phyloP scores from a whole-genome alignment of 2,797 vertebrate species.

The Micrastur ruficollis region DNA sequence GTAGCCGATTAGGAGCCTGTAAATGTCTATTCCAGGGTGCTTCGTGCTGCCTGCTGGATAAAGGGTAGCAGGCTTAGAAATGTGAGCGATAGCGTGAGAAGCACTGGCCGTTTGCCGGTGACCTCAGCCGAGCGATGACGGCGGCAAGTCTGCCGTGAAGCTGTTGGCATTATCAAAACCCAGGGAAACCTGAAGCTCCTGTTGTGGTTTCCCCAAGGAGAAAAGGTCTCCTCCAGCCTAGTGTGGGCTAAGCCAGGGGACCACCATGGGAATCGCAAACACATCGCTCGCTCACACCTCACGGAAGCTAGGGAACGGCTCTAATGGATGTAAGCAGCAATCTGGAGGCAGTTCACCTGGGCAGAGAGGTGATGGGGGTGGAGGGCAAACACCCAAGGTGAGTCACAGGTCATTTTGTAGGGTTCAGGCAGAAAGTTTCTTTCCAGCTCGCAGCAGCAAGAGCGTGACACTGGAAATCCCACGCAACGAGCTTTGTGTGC shows the following conservation, averaged over 20 bases:
- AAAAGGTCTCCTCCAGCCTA: neutral
- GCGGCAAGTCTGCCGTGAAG: neutral
- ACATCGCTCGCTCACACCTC: fast-evolving
- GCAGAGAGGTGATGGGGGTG: neutral
- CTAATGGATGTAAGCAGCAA: neutral
- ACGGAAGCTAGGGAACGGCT: neutral
- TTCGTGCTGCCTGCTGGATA: neutral
- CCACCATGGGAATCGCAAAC: neutral
- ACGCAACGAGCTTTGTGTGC: neutral
- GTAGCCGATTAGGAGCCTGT: neutral
- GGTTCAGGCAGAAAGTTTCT: neutral
- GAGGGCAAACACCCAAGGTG: neutral
- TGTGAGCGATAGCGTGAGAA: neutral
- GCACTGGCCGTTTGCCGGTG: neutral
- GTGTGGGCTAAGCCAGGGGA: neutral
- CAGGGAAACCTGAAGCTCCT: neutral
- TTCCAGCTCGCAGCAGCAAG: neutral
- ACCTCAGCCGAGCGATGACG: neutral
- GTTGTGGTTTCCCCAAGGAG: neutral
- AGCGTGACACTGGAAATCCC: neutral
- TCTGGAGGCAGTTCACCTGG: neutral
- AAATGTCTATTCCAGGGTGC: neutral
- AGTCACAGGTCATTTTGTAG: neutral
- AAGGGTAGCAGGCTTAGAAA: neutral
- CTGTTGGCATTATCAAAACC: neutral